These are phyloP conservation scores for Megalurothrips usitatus DNA, from an alignment of 2,888 invertebrate genomes.

Conservation along the genomic window DNA sequence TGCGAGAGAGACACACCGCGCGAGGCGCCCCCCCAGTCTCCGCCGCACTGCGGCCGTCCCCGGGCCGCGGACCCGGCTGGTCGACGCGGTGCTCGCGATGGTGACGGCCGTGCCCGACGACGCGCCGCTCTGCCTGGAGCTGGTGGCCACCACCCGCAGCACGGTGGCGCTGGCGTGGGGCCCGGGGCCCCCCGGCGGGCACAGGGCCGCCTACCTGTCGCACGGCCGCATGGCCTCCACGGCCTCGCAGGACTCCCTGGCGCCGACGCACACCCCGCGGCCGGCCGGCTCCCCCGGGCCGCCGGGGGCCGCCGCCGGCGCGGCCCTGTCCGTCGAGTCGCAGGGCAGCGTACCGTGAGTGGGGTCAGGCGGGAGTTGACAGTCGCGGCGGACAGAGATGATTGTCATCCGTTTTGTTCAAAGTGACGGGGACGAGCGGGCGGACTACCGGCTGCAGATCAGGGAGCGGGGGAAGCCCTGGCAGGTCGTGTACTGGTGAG, in stretches of 20 bases:
- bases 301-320: neutral
- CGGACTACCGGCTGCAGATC: conserved; percentile 29
- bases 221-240: conserved; percentile 8
- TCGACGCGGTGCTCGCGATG: neutral
- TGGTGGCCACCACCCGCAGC: conserved; percentile 2
- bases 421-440: neutral
- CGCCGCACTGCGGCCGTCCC: neutral
- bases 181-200: neutral
- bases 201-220: neutral
- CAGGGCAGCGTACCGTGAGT: neutral
- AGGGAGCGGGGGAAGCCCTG: conserved; percentile 28
- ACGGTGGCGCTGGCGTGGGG: neutral
- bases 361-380: neutral
- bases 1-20: neutral
- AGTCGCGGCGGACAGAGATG: neutral
- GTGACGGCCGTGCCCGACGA: neutral
- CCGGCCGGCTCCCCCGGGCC: neutral
- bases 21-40: neutral
- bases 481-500: conserved; percentile 31
- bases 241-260: conserved; percentile 22
- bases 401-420: no score
- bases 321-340: neutral
- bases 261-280: neutral
- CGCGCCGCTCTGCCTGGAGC: neutral
- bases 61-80: neutral